Evolutionary conservation across 2,797 vertebrate genomes (phyloP), one percentile per base, ranked within the genome.

Genomic region (Erpetoichthys calabaricus): DNA sequence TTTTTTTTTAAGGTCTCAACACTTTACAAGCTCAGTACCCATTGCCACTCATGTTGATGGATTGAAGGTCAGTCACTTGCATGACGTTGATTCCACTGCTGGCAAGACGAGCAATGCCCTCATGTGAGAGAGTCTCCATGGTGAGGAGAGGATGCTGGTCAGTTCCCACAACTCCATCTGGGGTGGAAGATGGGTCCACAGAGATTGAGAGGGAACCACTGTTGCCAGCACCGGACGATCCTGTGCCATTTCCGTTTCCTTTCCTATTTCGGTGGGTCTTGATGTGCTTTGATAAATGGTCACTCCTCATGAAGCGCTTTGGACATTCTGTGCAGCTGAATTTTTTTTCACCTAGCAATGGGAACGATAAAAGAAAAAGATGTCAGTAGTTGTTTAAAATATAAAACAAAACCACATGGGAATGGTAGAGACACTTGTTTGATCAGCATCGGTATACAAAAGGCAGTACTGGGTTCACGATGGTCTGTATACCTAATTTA

Each of bases 251-350:
- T 0, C 72, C 7, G 0, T 64, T 66, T 41, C 68, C 76, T 59
- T 96, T 98, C 82, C 97, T 98, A 80, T 95, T 97, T 65, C 77
- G 71, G 76, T 98, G 94, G 63, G 94, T 98, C 75, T 96, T 96
- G 80, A 95, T 84, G 81, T 97, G 92, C 69, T 98, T 98, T 67
- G 94, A 95, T 65, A 98, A 87, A 64, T 97, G 94, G 69, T 98
- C 94, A 45, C 94, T 98, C 56, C 94, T 87, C 94, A 97, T 98
- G 79, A 98, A 98, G 72, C 94, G 91, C 60, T 98, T 98, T 62
- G 92, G 91, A 69, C 94, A 97, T 65, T 97, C 89, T 0, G 88
- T 55, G 58, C 94, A 97, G 3, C 70, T 70, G 74, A 97, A 98
- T 56, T 89, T 91, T 76, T 98, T 98, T 73, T 97, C 94, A 49